These are phyloP conservation scores for Lampris incognitus DNA, from an alignment of 2,113 vertebrate genomes.

Conservation along the genomic window DNA sequence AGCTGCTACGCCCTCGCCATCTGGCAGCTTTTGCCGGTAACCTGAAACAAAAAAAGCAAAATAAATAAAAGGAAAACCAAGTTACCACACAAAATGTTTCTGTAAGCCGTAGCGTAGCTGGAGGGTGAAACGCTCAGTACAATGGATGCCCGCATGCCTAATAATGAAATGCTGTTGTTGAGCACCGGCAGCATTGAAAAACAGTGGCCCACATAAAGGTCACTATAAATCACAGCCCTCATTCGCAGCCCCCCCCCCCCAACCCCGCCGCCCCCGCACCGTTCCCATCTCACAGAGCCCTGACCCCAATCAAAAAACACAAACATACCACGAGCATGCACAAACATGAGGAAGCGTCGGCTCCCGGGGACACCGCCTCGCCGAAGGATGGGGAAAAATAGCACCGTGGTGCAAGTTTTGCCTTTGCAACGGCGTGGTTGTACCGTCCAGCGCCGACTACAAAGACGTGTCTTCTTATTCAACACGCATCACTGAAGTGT, in stretches of 20 bases:
- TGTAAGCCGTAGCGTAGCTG: conserved; percentile 27
- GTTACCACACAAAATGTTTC: background rate
- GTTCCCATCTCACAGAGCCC: conserved; percentile 33
- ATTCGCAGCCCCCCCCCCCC: background rate
- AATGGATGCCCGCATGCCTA: conserved; percentile 70
- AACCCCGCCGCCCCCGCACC: too few species aligned
- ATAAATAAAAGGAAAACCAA: conserved; percentile 49
- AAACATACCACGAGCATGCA: conserved; percentile 33
- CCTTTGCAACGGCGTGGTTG: too few species aligned
- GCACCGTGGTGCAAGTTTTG: too few species aligned
- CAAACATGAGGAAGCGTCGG: background rate
- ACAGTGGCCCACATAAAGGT: conserved; percentile 71
- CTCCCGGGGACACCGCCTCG: background rate
- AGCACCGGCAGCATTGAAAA: conserved; percentile 58
- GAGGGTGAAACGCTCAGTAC: conserved; percentile 53
- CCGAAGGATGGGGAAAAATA: too few species aligned
- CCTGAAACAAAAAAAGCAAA: background rate
- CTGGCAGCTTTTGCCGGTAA: conserved; percentile 46
- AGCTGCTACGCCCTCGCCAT: conserved; percentile 50
- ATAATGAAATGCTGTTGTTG: conserved; percentile 70
- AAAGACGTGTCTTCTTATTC: too few species aligned
- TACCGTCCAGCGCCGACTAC: too few species aligned
- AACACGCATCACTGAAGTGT: conserved; percentile 51
- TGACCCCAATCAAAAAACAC: conserved; percentile 51
- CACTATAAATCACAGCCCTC: conserved; percentile 73